Evolutionary conservation across 2,113 vertebrate genomes (phyloP).

Genomic region (Toxotes chatareus): DNA sequence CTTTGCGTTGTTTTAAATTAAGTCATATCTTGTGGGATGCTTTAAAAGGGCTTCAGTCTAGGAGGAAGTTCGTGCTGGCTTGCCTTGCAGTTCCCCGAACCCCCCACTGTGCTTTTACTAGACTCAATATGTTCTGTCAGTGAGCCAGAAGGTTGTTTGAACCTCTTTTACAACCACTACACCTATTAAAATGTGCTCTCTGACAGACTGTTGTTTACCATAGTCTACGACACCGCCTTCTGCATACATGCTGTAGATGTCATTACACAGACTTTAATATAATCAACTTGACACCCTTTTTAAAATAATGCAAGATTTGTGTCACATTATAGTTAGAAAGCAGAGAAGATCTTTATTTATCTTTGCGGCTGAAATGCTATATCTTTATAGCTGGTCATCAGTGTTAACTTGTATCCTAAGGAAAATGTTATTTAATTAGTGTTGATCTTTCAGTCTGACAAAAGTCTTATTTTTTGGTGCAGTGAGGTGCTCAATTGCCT

Average conservation of each 20-base stretch:
- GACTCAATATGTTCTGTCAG: slow-evolving; percentile 60
- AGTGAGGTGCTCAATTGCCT: not conserved
- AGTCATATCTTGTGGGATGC: slow-evolving; percentile 26
- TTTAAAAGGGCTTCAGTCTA: slow-evolving; percentile 20
- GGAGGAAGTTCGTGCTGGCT: slow-evolving; percentile 65
- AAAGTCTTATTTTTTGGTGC: not conserved
- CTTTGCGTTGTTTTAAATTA: slow-evolving; percentile 26
- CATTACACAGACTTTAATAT: not conserved
- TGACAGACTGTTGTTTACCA: slow-evolving; percentile 21
- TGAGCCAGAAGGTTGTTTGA: slow-evolving; percentile 60
- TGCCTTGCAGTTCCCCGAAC: slow-evolving; percentile 22
- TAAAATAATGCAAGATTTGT: too few species aligned
- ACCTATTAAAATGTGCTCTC: slow-evolving; percentile 30
- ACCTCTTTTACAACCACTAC: slow-evolving; percentile 41
- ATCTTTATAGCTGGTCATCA: not conserved
- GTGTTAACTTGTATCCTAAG: not conserved
- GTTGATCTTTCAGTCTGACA: too few species aligned
- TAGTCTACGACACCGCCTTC: not conserved
- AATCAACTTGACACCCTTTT: too few species aligned
- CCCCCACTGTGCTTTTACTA: slow-evolving; percentile 63
- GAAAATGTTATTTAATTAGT: not conserved
- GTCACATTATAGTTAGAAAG: too few species aligned
- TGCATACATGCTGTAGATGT: not conserved
- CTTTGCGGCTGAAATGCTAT: too few species aligned
- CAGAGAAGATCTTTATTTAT: too few species aligned